Conservation (phyloP, 2,113 vertebrate species). For the Lagopus muta region DNA sequence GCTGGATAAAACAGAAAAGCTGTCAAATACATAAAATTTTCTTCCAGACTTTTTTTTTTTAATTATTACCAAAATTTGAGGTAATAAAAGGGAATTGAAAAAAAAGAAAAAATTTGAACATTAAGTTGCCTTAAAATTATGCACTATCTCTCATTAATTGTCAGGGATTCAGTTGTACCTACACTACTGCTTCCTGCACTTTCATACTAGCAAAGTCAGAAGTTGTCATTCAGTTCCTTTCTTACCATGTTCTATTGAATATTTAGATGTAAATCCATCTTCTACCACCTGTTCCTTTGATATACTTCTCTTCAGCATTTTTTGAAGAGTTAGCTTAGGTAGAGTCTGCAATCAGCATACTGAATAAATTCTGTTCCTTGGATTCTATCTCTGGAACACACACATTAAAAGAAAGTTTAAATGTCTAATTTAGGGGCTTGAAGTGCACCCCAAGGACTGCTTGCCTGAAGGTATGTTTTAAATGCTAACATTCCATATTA, state of each 20-base stretch:
- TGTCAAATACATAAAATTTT: neutral
- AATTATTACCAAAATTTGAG: neutral
- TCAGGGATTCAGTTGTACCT: neutral
- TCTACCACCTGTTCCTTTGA: neutral
- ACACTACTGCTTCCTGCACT: neutral
- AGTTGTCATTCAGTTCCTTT: neutral
- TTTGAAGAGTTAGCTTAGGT: neutral
- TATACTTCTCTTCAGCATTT: neutral
- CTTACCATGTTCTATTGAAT: neutral
- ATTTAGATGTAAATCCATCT: neutral
- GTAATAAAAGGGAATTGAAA: neutral
- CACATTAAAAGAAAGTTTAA: neutral
- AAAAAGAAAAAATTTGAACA: neutral
- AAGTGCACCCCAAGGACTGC: neutral
- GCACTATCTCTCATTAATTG: neutral
- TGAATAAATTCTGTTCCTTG: neutral
- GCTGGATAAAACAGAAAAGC: neutral
- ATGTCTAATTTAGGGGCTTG: neutral
- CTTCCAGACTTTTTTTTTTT: neutral
- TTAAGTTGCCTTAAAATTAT: neutral
- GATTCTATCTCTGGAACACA: neutral
- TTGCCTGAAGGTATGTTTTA: conserved; percentile 16
- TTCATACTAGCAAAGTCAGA: neutral
- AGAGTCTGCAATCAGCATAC: neutral
- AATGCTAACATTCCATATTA: neutral